Conservation (phyloP, 2,888 invertebrate genomes). For the Clivina fossor region DNA sequence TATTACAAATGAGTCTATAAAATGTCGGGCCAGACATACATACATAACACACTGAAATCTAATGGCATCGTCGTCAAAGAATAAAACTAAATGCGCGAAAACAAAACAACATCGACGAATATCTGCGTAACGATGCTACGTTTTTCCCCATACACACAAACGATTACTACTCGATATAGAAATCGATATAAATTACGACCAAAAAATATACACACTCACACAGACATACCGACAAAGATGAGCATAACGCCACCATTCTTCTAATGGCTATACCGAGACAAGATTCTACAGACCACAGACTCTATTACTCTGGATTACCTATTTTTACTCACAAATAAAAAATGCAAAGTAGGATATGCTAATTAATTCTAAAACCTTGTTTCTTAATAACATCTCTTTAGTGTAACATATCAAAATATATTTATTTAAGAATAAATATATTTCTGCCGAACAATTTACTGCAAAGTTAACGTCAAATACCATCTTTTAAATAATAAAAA, state of each 20-base stretch:
- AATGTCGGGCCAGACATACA: not conserved
- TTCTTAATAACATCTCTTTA: not conserved
- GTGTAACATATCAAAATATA: no score
- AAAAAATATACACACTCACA: not conserved
- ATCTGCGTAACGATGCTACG: not conserved
- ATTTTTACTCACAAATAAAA: not conserved
- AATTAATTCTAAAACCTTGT: not conserved
- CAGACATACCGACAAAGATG: not conserved
- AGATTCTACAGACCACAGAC: no score
- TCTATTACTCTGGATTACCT: not conserved
- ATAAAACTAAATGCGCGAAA: conserved; percentile 5
- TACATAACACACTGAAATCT: no score
- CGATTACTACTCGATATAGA: conserved; percentile 17
- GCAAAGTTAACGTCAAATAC: no score
- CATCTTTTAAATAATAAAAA: no score
- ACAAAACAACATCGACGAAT: conserved; percentile 1
- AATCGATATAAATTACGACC: conserved; percentile 11
- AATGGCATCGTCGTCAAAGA: no score
- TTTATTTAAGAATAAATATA: no score
- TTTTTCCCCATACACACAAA: not conserved
- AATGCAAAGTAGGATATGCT: not conserved
- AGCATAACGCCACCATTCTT: not conserved
- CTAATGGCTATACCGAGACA: conserved; percentile 6
- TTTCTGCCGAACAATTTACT: no score
- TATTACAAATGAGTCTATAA: conserved; percentile 10